Evolutionary conservation across 1,140 invertebrate species (phyloP), one percentile per base, ranked within the genome.

Genomic region (Samia ricini): DNA sequence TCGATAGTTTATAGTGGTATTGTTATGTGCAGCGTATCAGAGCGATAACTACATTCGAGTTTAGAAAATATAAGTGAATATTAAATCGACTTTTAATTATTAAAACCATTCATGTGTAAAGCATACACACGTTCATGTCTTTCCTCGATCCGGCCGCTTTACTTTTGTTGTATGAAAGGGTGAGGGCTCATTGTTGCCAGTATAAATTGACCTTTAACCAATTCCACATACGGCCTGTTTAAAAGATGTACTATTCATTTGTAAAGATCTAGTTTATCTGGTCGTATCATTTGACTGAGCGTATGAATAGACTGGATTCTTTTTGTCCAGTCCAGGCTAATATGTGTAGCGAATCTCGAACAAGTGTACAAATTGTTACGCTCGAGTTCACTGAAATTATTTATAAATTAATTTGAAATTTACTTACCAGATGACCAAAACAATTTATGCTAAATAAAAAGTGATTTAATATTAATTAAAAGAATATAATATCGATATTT

Each of bases 291-390:
- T 58, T 61, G 61, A 55, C 51, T 60, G 56, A 52, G 60, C 52
- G 51, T 63, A 61, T 67, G 69, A 71, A 71, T 67, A 64, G 58
- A 59, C 21, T 26, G 26, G 54, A 26, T 58, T 61, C 67, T 62
- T n/a, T n/a, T 64, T 64, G 60, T 64, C 64, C 64, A 62, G 42
- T 10, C n/a, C 61, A 65, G 49, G 48, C 64, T 66, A 60, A 61
- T 59, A 59, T 48, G 62, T 62, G 62, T 61, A 61, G 52, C 56
- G 49, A 56, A 52, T 20, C 19, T n/a, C 12, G 10, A 52, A 60
- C 42, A 65, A 65, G 62, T 67, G 64, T 67, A 59, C 54, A 62
- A 67, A 62, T 64, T 60, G 56, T 64, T 63, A 64, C 61, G 64
- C 59, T 61, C 59, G 51, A 56, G 22, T 61, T 2, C 56, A 56